A percentile compares a stretch with the other conserved stretches of the same genome.
These are phyloP conservation scores for Phalangium opilio DNA, from an alignment of 2,888 invertebrate species.

Conservation along the genomic window DNA sequence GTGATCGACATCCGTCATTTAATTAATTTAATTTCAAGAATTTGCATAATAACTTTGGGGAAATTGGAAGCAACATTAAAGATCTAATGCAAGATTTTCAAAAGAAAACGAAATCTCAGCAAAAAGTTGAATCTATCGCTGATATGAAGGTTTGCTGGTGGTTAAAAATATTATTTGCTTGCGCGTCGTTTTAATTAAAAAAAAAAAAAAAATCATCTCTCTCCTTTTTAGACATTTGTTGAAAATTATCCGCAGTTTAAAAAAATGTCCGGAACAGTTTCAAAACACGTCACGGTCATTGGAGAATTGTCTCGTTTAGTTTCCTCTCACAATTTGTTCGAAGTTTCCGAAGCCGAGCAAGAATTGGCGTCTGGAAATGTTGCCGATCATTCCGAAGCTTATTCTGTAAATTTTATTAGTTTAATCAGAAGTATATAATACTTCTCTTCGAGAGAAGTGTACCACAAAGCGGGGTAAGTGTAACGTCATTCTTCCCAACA, in stretches of 20 bases:
- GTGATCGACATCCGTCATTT: not conserved
- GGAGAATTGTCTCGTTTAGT: slow-evolving; percentile 83
- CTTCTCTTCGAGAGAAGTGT: too few relatives aligned
- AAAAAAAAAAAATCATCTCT: too few relatives aligned
- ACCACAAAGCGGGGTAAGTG: too few relatives aligned
- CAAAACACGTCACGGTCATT: slow-evolving; percentile 93
- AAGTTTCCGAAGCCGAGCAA: slow-evolving; percentile 85
- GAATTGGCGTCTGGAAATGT: slow-evolving; percentile 56
- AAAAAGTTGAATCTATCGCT: slow-evolving; percentile 91
- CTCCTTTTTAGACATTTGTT: slow-evolving; percentile 59
- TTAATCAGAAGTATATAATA: too few relatives aligned
- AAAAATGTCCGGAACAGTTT: slow-evolving; percentile 87
- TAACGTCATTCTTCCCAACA: too few relatives aligned
- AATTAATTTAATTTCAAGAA: slow-evolving; percentile 42
- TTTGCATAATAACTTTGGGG: slow-evolving; percentile 90
- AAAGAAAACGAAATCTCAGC: slow-evolving; percentile 81
- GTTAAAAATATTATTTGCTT: too few relatives aligned
- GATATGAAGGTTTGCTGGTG: slow-evolving; percentile 99
- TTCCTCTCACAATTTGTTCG: slow-evolving; percentile 56
- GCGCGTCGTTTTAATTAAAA: too few relatives aligned
- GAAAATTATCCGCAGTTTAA: slow-evolving; percentile 97
- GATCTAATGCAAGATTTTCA: slow-evolving; percentile 95
- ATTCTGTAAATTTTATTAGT: slow-evolving; percentile 37
- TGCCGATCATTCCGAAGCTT: slow-evolving; percentile 38
- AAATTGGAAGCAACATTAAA: slow-evolving; percentile 94